A percentile compares a stretch with the other conserved stretches of the same genome.
Evolutionary conservation across 2,888 invertebrate genomes (phyloP).

Genomic region (Nebria brevicollis): DNA sequence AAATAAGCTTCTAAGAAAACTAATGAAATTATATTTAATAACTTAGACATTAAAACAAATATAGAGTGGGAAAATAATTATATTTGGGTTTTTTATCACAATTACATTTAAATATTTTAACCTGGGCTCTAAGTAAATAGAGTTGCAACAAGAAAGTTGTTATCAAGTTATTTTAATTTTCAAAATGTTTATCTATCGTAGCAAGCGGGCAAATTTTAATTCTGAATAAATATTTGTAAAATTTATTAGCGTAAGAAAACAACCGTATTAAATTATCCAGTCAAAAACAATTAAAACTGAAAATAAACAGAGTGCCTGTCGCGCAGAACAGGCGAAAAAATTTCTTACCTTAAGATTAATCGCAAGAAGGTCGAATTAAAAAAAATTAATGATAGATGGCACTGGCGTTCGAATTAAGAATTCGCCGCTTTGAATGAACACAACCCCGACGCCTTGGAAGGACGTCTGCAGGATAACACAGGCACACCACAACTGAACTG

Average conservation of each 20-base stretch:
- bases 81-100: no score
- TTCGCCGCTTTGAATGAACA: background rate
- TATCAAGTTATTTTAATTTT: background rate
- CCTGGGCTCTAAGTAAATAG: no score
- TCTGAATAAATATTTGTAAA: slow-evolving; percentile 15
- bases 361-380: background rate
- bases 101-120: no score
- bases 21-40: no score
- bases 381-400: background rate
- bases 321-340: background rate
- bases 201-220: background rate
- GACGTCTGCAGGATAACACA: background rate
- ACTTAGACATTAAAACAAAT: no score
- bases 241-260: slow-evolving; percentile 4
- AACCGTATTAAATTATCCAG: slow-evolving; percentile 3
- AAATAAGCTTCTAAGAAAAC: no score
- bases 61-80: no score
- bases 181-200: background rate
- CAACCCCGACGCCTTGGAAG: background rate
- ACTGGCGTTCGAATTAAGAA: background rate
- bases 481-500: slow-evolving; percentile 20
- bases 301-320: slow-evolving; percentile 8
- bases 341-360: background rate
- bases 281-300: slow-evolving; percentile 19
- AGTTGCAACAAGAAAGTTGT: no score